These are phyloP conservation scores for Bergia sp. DNA, from an alignment of 92 coral and sea anemone species.

Conservation along the genomic window DNA sequence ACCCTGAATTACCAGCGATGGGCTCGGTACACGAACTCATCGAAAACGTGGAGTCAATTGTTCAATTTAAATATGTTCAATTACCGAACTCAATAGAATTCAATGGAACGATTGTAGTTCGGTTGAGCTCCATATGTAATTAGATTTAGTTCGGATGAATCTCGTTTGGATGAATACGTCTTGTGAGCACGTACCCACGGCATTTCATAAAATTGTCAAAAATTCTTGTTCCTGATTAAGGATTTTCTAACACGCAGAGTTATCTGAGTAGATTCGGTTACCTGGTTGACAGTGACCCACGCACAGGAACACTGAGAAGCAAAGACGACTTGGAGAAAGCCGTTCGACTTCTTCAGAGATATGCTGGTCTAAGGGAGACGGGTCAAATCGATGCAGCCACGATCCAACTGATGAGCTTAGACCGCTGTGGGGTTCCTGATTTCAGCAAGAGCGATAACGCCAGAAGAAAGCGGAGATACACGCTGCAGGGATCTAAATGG, in stretches of 20 bases:
- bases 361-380: slow-evolving; percentile 69
- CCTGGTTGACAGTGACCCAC: slow-evolving; percentile 46
- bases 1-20: too few relatives aligned
- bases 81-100: too few relatives aligned
- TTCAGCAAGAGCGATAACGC: slow-evolving; percentile 39
- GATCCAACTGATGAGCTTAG: slow-evolving; percentile 55
- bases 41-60: too few relatives aligned
- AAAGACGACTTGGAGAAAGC: slow-evolving; percentile 33
- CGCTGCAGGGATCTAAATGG: slow-evolving; percentile 73
- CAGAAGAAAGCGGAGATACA: slow-evolving; percentile 58
- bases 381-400: slow-evolving; percentile 69
- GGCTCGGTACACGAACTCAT: too few relatives aligned
- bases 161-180: too few relatives aligned
- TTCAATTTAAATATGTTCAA: too few relatives aligned
- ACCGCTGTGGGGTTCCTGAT: slow-evolving; percentile 77
- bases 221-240: not conserved
- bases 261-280: slow-evolving; percentile 49
- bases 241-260: slow-evolving; percentile 6
- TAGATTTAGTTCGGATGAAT: too few relatives aligned
- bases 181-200: too few relatives aligned
- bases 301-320: slow-evolving; percentile 47
- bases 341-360: slow-evolving; percentile 63
- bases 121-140: too few relatives aligned
- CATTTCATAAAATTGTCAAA: too few relatives aligned
- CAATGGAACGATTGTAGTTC: too few relatives aligned